Evolutionary conservation across 2,113 vertebrate species (phyloP).

Genomic region (Gallinago undulata): DNA sequence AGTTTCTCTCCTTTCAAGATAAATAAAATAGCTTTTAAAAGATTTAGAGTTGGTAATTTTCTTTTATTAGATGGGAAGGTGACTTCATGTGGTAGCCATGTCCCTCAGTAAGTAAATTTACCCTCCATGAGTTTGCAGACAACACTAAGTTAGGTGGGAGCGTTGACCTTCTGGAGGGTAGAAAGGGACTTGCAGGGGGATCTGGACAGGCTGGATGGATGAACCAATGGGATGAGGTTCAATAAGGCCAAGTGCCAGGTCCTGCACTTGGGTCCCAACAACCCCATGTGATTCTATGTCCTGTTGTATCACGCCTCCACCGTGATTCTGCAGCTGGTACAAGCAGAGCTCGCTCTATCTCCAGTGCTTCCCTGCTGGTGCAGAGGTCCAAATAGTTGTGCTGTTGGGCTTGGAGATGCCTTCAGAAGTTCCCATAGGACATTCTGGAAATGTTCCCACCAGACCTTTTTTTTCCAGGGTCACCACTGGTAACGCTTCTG

Average conservation of each 20-base stretch:
- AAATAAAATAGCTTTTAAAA: conserved; percentile 77
- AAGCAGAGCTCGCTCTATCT: neutral
- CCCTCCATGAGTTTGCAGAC: too few species aligned
- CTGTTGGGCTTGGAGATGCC: neutral
- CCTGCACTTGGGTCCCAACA: too few species aligned
- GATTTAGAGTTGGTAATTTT: neutral
- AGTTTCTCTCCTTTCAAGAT: conserved; percentile 55
- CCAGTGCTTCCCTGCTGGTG: neutral
- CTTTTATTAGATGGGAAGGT: neutral
- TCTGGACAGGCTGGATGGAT: too few species aligned
- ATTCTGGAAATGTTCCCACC: neutral
- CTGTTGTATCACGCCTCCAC: neutral
- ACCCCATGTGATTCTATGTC: too few species aligned
- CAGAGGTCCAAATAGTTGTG: too few species aligned
- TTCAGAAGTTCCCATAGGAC: neutral
- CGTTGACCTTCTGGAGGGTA: too few species aligned
- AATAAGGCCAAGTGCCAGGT: too few species aligned
- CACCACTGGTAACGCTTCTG: accelerated
- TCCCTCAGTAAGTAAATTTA: too few species aligned
- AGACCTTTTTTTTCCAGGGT: neutral
- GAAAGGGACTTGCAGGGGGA: too few species aligned
- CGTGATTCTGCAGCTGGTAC: neutral
- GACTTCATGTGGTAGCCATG: neutral
- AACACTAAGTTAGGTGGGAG: too few species aligned
- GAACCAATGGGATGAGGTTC: too few species aligned